Evolutionary conservation across 2,888 invertebrate species (phyloP).

Genomic region (Amiota communis): DNA sequence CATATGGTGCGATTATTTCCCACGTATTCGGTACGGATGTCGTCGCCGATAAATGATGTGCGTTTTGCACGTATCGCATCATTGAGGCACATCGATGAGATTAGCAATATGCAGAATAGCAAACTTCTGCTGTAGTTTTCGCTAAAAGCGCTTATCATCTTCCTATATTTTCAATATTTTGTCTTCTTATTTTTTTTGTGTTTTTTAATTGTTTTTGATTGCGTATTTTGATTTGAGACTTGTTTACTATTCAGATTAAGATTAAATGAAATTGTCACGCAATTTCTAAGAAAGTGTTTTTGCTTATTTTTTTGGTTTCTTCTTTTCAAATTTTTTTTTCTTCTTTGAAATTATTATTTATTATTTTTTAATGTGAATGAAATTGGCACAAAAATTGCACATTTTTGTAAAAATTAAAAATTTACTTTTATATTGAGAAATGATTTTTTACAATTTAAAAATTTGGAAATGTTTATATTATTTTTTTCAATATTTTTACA

Average conservation of each 20-base stretch:
- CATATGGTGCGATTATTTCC: conserved; percentile 67
- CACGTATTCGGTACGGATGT: conserved; percentile 66
- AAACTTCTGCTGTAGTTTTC: conserved; percentile 37
- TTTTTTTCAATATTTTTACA: neutral
- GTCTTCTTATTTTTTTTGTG: conserved; percentile 6
- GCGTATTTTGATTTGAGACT: neutral
- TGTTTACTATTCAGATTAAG: conserved; percentile 20
- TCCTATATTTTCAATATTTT: neutral
- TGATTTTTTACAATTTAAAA: neutral
- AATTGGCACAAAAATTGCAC: conserved; percentile 13
- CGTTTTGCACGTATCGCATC: conserved; percentile 59
- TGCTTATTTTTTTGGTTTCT: conserved; percentile 23
- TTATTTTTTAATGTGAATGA: conserved; percentile 24
- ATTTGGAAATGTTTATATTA: neutral
- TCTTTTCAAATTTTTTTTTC: conserved; percentile 23
- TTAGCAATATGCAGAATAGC: conserved; percentile 45
- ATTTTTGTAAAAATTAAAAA: conserved; percentile 12
- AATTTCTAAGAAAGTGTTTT: conserved; percentile 29
- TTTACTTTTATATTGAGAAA: conserved; percentile 3
- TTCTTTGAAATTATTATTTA: conserved; percentile 21
- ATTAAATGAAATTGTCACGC: conserved; percentile 4
- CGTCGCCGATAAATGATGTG: conserved; percentile 56
- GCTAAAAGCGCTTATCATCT: conserved; percentile 47
- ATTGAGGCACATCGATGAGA: conserved; percentile 36
- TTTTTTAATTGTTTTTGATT: conserved; percentile 11